Conservation (phyloP, 2,797 vertebrate genomes). For the Bufotes viridis region DNA sequence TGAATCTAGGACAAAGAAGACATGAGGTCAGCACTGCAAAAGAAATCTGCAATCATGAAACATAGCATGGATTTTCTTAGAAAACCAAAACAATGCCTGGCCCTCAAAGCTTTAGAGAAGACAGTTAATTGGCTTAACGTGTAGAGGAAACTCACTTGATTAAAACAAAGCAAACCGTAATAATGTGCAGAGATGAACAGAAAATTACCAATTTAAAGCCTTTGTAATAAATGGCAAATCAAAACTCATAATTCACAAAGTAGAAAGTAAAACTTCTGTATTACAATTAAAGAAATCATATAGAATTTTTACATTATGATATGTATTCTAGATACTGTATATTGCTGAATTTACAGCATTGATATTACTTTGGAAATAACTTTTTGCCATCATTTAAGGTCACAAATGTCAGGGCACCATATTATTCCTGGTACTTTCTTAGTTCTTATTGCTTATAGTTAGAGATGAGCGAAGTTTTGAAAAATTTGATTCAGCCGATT, state of each 20-base stretch:
- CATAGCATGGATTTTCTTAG: conserved; percentile 1
- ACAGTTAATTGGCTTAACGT: conserved; percentile 9
- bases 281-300: not conserved
- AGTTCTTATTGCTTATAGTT: too few species aligned
- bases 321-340: not conserved
- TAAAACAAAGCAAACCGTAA: not conserved
- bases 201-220: not conserved
- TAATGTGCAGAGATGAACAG: not conserved
- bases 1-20: conserved; percentile 23
- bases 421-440: too few species aligned
- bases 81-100: conserved; percentile 1
- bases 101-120: not conserved
- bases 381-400: too few species aligned
- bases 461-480: too few species aligned
- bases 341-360: too few species aligned
- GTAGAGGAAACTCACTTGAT: not conserved
- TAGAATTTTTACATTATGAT: not conserved
- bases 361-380: too few species aligned
- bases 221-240: not conserved
- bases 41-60: not conserved
- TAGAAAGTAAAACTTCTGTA: not conserved
- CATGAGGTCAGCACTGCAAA: conserved; percentile 2
- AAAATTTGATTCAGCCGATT: too few species aligned
- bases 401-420: too few species aligned
- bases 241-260: not conserved